Evolutionary conservation across 2,888 invertebrate species (phyloP).

Genomic region (Melanophora roralis): DNA sequence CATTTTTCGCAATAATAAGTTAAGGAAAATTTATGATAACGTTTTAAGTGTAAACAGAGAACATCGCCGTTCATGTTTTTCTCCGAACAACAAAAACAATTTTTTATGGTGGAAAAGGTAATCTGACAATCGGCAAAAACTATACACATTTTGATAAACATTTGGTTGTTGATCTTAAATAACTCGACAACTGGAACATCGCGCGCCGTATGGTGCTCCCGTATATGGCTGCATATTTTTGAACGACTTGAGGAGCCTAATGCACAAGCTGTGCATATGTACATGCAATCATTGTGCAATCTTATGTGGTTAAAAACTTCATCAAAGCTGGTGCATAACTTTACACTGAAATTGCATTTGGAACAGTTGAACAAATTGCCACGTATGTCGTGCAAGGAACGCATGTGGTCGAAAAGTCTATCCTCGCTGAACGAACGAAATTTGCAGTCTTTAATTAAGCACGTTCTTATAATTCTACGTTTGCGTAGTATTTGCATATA

Average conservation of each 20-base stretch:
- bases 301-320: constrained; percentile 56
- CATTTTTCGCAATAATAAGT: constrained; percentile 63
- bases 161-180: constrained; percentile 9
- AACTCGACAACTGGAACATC: constrained; percentile 60
- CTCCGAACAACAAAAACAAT: constrained; percentile 60
- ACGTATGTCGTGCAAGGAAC: constrained; percentile 6
- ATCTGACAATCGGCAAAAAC: constrained; percentile 49
- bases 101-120: constrained; percentile 60
- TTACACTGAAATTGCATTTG: constrained; percentile 45
- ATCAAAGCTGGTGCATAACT: constrained; percentile 45
- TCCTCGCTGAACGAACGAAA: constrained; percentile 48
- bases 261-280: constrained; percentile 60
- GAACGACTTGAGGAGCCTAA: constrained; percentile 36
- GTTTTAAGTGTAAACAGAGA: constrained; percentile 58
- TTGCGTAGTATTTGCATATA: constrained; percentile 37
- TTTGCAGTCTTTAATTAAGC: constrained; percentile 45
- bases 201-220: constrained; percentile 52
- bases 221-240: constrained; percentile 49
- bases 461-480: constrained; percentile 28
- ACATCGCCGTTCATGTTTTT: constrained; percentile 40
- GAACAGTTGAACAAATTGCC: constrained; percentile 52
- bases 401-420: constrained; percentile 48
- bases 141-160: constrained; percentile 31
- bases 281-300: constrained; percentile 51
- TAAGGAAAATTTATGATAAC: constrained; percentile 54